Conservation (phyloP, 1,140 invertebrate species). For the Plodia interpunctella region DNA sequence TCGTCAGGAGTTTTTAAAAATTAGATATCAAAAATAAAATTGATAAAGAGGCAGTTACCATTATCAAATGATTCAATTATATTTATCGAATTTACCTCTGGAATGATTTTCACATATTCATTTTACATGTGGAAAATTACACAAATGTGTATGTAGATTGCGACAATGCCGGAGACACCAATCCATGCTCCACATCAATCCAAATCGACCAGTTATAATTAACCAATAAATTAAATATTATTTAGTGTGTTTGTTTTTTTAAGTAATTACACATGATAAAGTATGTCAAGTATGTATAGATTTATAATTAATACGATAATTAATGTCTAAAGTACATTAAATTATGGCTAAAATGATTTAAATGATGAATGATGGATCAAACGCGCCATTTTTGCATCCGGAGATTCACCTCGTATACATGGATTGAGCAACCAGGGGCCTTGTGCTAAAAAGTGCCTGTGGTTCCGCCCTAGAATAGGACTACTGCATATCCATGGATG, state of each 20-base stretch:
- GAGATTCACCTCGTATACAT: constrained; percentile 11
- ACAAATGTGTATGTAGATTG: too few relatives aligned
- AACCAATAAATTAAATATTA: neutral
- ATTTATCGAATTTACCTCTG: too few relatives aligned
- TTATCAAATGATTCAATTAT: too few relatives aligned
- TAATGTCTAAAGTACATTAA: neutral
- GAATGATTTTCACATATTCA: too few relatives aligned
- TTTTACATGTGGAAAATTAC: too few relatives aligned
- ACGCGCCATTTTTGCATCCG: constrained; percentile 12
- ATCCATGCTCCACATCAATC: too few relatives aligned
- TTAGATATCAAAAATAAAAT: too few relatives aligned
- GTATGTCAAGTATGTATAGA: neutral
- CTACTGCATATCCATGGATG: too few relatives aligned
- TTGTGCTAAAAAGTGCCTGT: constrained; percentile 11
- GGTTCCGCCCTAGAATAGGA: too few relatives aligned
- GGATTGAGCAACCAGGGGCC: neutral
- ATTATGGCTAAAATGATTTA: neutral
- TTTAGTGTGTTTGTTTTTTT: neutral
- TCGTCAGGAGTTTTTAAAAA: too few relatives aligned
- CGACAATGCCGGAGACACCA: too few relatives aligned
- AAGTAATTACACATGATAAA: neutral
- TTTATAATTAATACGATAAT: neutral
- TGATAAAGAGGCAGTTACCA: too few relatives aligned
- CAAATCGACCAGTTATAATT: neutral
- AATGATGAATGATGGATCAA: neutral